Percentiles rank a stretch among this genome's conserved stretches.
These are phyloP conservation scores for Drosophila mimetica DNA, from an alignment of 2,888 invertebrate species.

Conservation along the genomic window DNA sequence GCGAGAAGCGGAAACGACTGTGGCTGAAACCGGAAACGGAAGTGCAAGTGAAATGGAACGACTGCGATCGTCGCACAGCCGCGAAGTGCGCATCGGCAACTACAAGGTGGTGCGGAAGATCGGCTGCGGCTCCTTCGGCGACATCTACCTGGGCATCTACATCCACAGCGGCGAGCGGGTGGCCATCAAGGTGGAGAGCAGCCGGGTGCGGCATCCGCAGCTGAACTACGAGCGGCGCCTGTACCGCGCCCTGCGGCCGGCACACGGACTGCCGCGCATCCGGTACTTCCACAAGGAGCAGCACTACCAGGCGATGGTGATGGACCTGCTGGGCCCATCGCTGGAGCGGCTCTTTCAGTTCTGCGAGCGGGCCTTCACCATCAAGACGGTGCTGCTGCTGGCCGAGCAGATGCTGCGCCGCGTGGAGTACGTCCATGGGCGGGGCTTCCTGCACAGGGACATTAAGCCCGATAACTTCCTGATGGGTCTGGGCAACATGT, in stretches of 20 bases:
- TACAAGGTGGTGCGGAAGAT: constrained; percentile 98
- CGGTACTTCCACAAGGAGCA: constrained; percentile 98
- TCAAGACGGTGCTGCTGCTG: constrained; percentile 98
- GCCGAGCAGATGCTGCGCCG: constrained; percentile 98
- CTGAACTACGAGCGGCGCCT: constrained; percentile 99
- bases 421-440: constrained; percentile 98
- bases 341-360: constrained; percentile 98
- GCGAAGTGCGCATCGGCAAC: constrained; percentile 96
- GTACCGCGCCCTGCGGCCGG: constrained; percentile 98
- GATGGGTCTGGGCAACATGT: constrained; percentile 97
- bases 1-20: not conserved
- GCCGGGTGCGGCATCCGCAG: constrained; percentile 98
- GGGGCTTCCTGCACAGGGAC: constrained; percentile 98
- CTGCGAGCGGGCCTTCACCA: constrained; percentile 97
- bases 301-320: constrained; percentile 99
- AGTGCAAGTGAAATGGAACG: constrained; percentile 19
- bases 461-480: constrained; percentile 98
- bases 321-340: constrained; percentile 98
- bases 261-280: constrained; percentile 96
- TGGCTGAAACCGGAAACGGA: not conserved
- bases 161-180: constrained; percentile 97
- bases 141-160: constrained; percentile 97
- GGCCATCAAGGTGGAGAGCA: constrained; percentile 99
- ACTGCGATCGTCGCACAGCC: constrained; percentile 1
- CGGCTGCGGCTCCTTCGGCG: constrained; percentile 99